Evolutionary conservation across 2,888 invertebrate species (phyloP).

Genomic region (Neoitamus cyanurus): DNA sequence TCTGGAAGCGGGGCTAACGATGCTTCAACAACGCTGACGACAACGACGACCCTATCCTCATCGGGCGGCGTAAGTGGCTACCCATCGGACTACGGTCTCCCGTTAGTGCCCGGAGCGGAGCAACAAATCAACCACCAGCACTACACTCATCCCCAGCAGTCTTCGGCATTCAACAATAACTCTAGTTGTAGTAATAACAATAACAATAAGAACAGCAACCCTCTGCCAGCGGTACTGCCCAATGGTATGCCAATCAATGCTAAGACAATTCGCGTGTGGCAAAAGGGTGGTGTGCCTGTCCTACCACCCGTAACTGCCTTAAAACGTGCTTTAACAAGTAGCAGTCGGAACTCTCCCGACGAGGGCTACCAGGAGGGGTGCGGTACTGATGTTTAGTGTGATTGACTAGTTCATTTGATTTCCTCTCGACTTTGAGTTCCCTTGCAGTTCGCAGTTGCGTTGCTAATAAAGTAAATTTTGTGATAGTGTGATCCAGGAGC

Average conservation of each 20-base stretch:
- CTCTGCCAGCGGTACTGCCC: slow-evolving; percentile 58
- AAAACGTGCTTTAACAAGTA: slow-evolving; percentile 84
- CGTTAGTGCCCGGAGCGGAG: slow-evolving; percentile 70
- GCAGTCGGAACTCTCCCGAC: slow-evolving; percentile 86
- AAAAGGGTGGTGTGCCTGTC: slow-evolving; percentile 84
- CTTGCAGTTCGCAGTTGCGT: slow-evolving; percentile 1
- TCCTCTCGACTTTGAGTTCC: background rate
- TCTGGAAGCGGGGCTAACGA: slow-evolving; percentile 39
- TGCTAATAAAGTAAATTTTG: slow-evolving; percentile 50
- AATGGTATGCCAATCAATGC: slow-evolving; percentile 71
- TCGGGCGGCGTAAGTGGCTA: slow-evolving; percentile 68
- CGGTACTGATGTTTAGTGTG: slow-evolving; percentile 84
- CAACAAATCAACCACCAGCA: slow-evolving; percentile 64
- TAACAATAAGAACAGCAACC: slow-evolving; percentile 56
- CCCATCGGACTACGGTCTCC: slow-evolving; percentile 83
- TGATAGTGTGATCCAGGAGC: slow-evolving; percentile 50
- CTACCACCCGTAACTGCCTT: slow-evolving; percentile 86
- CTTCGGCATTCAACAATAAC: slow-evolving; percentile 30
- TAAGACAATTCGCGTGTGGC: slow-evolving; percentile 88
- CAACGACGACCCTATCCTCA: slow-evolving; percentile 62
- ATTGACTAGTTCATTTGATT: background rate
- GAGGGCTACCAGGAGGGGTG: slow-evolving; percentile 94
- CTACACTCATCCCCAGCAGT: slow-evolving; percentile 64
- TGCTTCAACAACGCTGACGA: slow-evolving; percentile 61
- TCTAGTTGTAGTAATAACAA: slow-evolving; percentile 34